Evolutionary conservation across 2,113 vertebrate genomes (phyloP).

Genomic region (Promerops cafer): DNA sequence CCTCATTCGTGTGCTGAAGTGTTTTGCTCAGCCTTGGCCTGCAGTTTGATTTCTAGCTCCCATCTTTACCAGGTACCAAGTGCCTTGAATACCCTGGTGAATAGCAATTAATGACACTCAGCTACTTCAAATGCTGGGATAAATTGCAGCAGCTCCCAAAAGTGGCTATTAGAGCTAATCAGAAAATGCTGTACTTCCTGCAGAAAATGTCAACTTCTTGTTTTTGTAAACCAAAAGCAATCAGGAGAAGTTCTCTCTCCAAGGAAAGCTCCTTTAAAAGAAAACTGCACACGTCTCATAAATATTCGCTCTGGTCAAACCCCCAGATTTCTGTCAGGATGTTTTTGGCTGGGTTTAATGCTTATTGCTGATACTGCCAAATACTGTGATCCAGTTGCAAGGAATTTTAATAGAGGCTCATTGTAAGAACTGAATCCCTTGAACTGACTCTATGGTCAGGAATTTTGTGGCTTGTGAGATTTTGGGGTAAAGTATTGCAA

Average conservation of each 20-base stretch:
- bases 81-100: constrained; percentile 20
- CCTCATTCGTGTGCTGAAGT: background rate
- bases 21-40: constrained; percentile 19
- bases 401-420: background rate
- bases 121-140: constrained; percentile 44
- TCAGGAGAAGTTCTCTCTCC: constrained; percentile 22
- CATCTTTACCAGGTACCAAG: constrained; percentile 36
- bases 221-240: constrained; percentile 49
- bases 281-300: background rate
- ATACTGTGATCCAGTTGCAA: background rate
- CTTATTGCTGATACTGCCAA: background rate
- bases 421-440: background rate
- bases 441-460: background rate
- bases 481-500: background rate
- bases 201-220: constrained; percentile 66
- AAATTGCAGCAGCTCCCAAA: constrained; percentile 57
- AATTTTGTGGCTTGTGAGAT: background rate
- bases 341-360: background rate
- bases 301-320: background rate
- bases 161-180: constrained; percentile 65
- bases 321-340: background rate
- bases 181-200: constrained; percentile 62
- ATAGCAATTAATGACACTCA: constrained; percentile 61
- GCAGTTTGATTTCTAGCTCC: background rate
- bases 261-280: constrained; percentile 21